Evolutionary conservation across 2,113 vertebrate genomes (phyloP), one percentile per base, ranked within the genome.

Genomic region (Sakesphorus luctuosus): DNA sequence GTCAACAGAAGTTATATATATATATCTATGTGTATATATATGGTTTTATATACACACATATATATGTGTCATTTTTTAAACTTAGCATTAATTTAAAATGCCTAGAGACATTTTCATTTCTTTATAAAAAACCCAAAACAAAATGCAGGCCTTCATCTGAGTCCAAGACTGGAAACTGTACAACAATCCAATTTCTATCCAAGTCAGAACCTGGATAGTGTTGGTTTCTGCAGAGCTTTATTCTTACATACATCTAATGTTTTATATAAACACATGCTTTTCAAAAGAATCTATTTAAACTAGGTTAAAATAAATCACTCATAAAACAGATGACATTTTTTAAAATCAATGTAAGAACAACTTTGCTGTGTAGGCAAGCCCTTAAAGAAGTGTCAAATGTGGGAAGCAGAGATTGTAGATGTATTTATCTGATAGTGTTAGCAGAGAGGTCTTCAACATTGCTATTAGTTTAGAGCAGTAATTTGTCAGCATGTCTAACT

Each of bases 341-440:
- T 1, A 10, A 94, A 96, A 94, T 94, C 91, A 65, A 72, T 81
- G 80, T 89, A 90, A 92, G 94, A 97, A 93, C 86, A 94, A 92
- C 65, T 89, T 90, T 47, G 55, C 62, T 93, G 95, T 95, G 94
- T 96, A 96, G 94, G 94, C 95, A 97, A 97, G 86, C 73, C 83
- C 72, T 94, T 81, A 89, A 77, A 77, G 76, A 95, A 63, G 80
- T 93, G 91, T 94, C 89, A 94, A 81, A 93, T 93, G 91, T 95
- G 94, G 94, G 96, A 97, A 97, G 94, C 61, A 93, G 94, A 92
- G 56, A 90, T 47, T 93, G 79, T 86, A 92, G 85, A 94, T 88
- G 85, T 38, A 86, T 84, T 93, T 95, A 84, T 89, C 89, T 78
- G 76, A 78, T 92, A 90, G 76, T 87, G 80, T 89, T 86, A 97